A percentile compares a stretch with the other conserved stretches of the same genome.
These are phyloP conservation scores for Brevimyrus niger DNA, from an alignment of 2,113 vertebrate species.

Conservation along the genomic window DNA sequence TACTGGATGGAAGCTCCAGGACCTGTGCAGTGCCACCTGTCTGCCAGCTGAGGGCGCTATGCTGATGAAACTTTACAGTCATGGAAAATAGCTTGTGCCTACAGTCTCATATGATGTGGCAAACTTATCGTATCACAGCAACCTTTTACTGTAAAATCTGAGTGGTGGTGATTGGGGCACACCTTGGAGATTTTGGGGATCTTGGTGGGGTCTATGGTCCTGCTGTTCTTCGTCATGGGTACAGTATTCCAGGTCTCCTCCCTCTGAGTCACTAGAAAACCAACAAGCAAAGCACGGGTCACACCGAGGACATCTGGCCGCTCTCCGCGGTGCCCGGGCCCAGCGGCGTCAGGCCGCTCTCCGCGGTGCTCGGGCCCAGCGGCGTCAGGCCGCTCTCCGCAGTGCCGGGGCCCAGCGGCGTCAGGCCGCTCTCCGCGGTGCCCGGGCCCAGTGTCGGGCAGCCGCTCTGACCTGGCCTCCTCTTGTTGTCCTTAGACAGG, in stretches of 20 bases:
- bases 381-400: not conserved
- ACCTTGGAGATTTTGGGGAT: constrained; percentile 99
- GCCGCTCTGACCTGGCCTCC: constrained; percentile 74
- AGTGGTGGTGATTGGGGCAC: not conserved
- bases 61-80: not conserved
- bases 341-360: constrained; percentile 13
- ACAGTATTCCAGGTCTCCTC: constrained; percentile 97
- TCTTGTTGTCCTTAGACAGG: constrained; percentile 86
- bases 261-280: constrained; percentile 57
- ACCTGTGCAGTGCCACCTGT: not conserved
- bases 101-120: not conserved
- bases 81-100: not conserved
- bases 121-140: not conserved
- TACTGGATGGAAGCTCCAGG: not conserved
- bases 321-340: not conserved
- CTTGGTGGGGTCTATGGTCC: constrained; percentile 92
- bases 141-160: not conserved
- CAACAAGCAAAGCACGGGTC: not conserved
- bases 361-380: too few species aligned
- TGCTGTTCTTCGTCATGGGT: constrained; percentile 89
- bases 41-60: constrained; percentile 10
- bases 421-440: constrained; percentile 28
- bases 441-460: not conserved
- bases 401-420: not conserved
- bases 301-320: too few species aligned